phyloP scores from a whole-genome alignment of 2,113 vertebrate species.

The Bolborhynchus lineola region DNA sequence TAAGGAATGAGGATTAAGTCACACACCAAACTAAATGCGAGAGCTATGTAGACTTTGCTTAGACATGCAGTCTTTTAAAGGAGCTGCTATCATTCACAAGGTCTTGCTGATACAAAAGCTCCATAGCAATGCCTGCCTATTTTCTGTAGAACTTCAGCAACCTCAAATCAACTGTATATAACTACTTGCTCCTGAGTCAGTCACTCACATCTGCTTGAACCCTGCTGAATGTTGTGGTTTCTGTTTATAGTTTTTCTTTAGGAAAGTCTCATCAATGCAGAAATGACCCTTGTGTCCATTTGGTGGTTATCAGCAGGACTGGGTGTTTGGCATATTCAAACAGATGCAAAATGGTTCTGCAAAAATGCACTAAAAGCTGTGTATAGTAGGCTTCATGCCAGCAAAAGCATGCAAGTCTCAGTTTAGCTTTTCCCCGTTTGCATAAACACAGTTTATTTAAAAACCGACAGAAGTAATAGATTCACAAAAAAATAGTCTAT shows the following conservation, averaged over 20 bases:
- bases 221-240: background rate
- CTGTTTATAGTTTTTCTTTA: background rate
- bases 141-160: background rate
- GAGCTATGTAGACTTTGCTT: background rate
- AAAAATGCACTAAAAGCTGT: background rate
- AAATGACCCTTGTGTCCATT: background rate
- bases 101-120: background rate
- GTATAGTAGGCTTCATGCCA: background rate
- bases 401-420: background rate
- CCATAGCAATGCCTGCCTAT: background rate
- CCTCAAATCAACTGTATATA: background rate
- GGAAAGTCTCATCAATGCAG: background rate
- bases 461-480: background rate
- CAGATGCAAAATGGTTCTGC: background rate
- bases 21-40: background rate
- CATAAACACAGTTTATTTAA: background rate
- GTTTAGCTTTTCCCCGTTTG: background rate
- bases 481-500: background rate
- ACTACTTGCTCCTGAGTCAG: background rate
- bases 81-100: background rate
- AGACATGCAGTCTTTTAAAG: background rate
- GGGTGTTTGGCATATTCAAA: background rate
- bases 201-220: background rate
- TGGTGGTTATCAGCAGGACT: background rate
- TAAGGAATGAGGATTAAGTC: background rate